Base-by-base conservation (phyloP, 2,113 vertebrate genomes). In the Chamaea fasciata region DNA sequence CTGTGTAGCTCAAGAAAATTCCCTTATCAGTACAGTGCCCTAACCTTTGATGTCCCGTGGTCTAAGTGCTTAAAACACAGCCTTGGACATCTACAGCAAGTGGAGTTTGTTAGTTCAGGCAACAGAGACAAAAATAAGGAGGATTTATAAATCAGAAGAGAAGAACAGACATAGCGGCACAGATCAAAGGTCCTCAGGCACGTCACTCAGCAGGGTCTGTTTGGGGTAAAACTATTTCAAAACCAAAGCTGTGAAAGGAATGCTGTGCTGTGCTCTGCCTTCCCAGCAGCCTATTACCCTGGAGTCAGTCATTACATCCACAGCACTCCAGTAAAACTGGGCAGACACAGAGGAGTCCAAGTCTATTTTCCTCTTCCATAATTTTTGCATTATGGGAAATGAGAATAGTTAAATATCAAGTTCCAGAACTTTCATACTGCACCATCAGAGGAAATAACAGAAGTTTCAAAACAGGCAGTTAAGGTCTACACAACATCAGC, bases 1-100 rank as follows among this genome's bases (percentile, higher is more conserved):
- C 99, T 99, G 97, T 14, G 76, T 88, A 67, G 74, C 55, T 92
- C 96, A 95, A 97, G 79, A 95, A 91, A 94, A 95, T 91, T 86
- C 73, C 60, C 76, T 90, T 49, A 74, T 96, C 87, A 97, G 89
- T 89, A 92, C 62, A 91, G 57, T 46, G 50, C 39, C 74, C 92
- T 90, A 70, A 69, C 85, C 75, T 86, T 80, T 42, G 21, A 64
- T 35, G 16, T 90, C 37, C 41, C 37, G 37, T 12, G 49, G 41
- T 67, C 44, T 86, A 49, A 81, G n/a, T 27, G 90, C 79, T 95
- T 65, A 67, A 90, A 97, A 77, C 52, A 86, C 56, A 90, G 71
- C 88, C 78, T 74, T 46, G 37, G 87, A 81, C 44, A 94, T 65
- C 83, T 30, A 59, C 5, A 30, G 75, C 71, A 88, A 91, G 47